phyloP scores from a whole-genome alignment of 2,113 vertebrate genomes.

The Myanophis thanlyinensis region DNA sequence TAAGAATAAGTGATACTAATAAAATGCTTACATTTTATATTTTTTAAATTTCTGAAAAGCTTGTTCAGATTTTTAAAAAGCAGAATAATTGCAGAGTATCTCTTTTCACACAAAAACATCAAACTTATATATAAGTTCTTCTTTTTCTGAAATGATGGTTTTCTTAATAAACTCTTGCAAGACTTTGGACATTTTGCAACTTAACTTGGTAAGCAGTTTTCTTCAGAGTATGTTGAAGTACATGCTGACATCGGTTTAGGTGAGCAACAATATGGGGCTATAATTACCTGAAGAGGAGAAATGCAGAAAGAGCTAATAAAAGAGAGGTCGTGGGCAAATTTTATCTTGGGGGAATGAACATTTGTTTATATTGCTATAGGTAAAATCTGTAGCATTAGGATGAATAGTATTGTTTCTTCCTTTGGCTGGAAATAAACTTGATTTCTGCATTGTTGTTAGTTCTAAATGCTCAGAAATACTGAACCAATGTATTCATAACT shows the following conservation, averaged over 20 bases:
- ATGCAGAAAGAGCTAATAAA: neutral
- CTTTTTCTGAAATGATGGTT: rapidly evolving
- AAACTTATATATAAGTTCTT: neutral
- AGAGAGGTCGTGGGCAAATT: neutral
- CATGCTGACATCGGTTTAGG: neutral
- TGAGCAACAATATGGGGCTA: neutral
- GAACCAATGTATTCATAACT: neutral
- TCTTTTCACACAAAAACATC: neutral
- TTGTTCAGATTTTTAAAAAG: neutral
- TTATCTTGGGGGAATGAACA: neutral
- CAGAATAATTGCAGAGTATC: neutral
- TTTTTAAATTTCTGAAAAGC: neutral
- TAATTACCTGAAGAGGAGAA: neutral
- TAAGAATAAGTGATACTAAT: neutral
- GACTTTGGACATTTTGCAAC: neutral
- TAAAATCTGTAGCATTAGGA: neutral
- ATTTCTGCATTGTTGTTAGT: neutral
- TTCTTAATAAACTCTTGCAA: neutral
- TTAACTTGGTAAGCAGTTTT: neutral
- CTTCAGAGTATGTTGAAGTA: neutral
- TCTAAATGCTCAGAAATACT: neutral
- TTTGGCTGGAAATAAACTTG: neutral
- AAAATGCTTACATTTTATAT: neutral
- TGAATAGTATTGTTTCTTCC: neutral
- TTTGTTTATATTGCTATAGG: neutral